These are phyloP conservation scores for Mesorhabditis sp. DNA, from an alignment of 2,888 invertebrate genomes.

Conservation along the genomic window DNA sequence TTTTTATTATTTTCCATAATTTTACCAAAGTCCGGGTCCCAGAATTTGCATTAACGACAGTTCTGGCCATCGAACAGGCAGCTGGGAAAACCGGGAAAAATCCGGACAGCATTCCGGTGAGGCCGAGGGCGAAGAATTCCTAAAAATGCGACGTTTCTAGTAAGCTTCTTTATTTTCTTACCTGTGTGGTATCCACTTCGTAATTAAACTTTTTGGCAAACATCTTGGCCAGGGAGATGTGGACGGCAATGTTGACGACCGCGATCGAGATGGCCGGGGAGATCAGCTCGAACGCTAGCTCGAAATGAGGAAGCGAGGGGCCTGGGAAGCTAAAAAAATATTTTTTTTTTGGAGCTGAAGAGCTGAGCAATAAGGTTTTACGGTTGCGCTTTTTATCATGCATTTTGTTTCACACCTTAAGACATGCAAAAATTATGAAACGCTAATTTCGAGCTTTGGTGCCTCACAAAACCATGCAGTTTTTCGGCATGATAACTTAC, in stretches of 20 bases:
- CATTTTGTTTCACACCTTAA: too few species aligned
- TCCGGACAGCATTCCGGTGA: constrained; percentile 70
- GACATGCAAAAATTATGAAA: too few species aligned
- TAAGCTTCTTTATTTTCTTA: constrained; percentile 20
- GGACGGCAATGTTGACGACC: constrained; percentile 62
- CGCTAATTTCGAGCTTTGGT: too few species aligned
- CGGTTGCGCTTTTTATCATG: too few species aligned
- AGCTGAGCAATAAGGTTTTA: neutral
- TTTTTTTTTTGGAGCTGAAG: neutral
- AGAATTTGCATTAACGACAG: constrained; percentile 75
- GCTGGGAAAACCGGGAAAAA: constrained; percentile 63
- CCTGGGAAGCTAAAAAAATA: constrained; percentile 37
- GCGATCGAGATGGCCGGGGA: constrained; percentile 60
- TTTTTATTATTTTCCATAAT: neutral
- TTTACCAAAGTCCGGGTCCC: constrained; percentile 77
- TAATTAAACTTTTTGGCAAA: constrained; percentile 62
- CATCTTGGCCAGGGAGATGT: constrained; percentile 62
- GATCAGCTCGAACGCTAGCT: constrained; percentile 39
- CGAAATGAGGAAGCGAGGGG: constrained; percentile 36
- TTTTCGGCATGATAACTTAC: too few species aligned
- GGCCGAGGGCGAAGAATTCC: constrained; percentile 53
- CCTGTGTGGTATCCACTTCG: constrained; percentile 62
- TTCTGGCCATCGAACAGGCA: constrained; percentile 63
- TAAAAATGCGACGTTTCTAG: constrained; percentile 13
- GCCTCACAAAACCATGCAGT: too few species aligned